Conservation (phyloP, 2,888 invertebrate species). For the Myathropa florea region DNA sequence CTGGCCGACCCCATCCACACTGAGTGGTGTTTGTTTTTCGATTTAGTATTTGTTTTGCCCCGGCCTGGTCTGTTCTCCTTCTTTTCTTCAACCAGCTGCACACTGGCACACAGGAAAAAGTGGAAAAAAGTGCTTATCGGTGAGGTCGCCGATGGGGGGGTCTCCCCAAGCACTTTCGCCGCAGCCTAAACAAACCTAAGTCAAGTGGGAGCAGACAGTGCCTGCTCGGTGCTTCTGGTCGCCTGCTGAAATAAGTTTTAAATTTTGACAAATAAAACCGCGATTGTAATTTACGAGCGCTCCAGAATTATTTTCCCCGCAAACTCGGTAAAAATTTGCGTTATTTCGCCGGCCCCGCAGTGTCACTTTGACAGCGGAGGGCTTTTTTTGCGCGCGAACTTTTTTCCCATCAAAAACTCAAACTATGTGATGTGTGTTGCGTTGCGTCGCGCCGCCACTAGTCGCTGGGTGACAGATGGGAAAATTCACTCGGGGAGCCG, state of each 20-base stretch:
- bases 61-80: not conserved
- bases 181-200: not conserved
- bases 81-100: not conserved
- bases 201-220: not conserved
- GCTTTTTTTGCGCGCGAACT: constrained; percentile 63
- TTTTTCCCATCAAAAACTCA: constrained; percentile 8
- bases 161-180: not conserved
- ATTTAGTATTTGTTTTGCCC: not conserved
- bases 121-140: not conserved
- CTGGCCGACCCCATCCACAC: not conserved
- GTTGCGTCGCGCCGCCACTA: not conserved
- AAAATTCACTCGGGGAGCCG: not conserved
- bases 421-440: not conserved
- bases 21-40: not conserved
- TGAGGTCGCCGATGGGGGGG: not conserved
- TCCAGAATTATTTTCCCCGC: constrained; percentile 36
- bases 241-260: constrained; percentile 81
- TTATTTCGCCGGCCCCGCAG: constrained; percentile 14
- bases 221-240: constrained; percentile 71
- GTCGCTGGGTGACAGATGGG: not conserved
- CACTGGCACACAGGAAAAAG: not conserved
- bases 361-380: constrained; percentile 49
- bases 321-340: constrained; percentile 34
- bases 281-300: constrained; percentile 79
- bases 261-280: constrained; percentile 81